A percentile compares a stretch with the other conserved stretches of the same genome.
Evolutionary conservation across 92 coral and sea anemone genomes (phyloP).

Genomic region (Desmophyllum pertusum): DNA sequence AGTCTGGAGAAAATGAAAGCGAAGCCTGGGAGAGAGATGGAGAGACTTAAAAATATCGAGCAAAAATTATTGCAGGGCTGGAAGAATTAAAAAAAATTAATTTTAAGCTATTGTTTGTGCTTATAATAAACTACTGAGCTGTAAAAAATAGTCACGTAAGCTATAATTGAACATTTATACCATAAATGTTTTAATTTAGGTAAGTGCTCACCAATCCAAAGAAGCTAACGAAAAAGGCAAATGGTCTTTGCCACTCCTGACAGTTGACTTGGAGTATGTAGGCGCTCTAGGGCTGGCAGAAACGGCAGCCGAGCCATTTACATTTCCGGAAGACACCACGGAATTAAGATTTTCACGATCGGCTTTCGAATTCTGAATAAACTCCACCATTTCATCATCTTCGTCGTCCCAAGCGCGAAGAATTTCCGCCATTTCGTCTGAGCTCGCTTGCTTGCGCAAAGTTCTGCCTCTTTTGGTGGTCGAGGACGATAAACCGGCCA

Average conservation of each 20-base stretch:
- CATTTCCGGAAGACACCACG: slow-evolving; percentile 8
- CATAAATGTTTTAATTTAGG: neutral
- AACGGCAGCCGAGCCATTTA: slow-evolving; percentile 13
- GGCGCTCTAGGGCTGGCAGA: slow-evolving; percentile 3
- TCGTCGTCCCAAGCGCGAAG: slow-evolving; percentile 91
- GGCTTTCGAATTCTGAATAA: slow-evolving; percentile 58
- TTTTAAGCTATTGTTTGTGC: too few species aligned
- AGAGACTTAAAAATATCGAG: too few species aligned
- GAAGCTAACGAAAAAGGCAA: slow-evolving; percentile 72
- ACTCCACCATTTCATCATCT: slow-evolving; percentile 91
- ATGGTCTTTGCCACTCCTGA: slow-evolving; percentile 55
- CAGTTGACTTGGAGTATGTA: slow-evolving; percentile 14
- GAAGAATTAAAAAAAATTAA: too few species aligned
- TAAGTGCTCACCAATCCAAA: slow-evolving; percentile 87
- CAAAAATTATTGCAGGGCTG: too few species aligned
- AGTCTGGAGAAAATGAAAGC: too few species aligned
- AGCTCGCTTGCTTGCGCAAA: slow-evolving; percentile 53
- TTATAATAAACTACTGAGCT: too few species aligned
- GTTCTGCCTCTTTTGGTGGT: slow-evolving; percentile 15
- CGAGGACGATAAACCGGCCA: slow-evolving; percentile 39
- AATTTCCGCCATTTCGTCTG: slow-evolving; percentile 88
- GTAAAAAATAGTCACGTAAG: neutral
- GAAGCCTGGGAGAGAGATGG: too few species aligned
- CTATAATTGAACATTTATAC: neutral
- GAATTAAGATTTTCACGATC: slow-evolving; percentile 18